phyloP scores from a whole-genome alignment of 2,113 vertebrate genomes.

The Orcinus orca region DNA sequence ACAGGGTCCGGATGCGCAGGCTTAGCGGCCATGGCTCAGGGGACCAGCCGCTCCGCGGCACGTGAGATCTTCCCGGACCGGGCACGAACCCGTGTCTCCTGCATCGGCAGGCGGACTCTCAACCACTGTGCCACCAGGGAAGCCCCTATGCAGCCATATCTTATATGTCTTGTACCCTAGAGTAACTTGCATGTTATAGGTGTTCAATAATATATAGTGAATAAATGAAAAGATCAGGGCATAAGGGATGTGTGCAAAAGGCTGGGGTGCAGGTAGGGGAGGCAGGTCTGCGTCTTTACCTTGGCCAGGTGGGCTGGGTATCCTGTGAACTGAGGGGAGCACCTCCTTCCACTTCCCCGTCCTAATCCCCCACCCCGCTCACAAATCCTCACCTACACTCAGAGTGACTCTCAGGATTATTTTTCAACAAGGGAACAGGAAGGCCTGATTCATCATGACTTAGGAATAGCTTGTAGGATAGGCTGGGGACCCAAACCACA shows the following conservation, averaged over 20 bases:
- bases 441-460: not conserved
- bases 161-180: not conserved
- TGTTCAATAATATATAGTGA: not conserved
- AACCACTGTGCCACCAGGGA: too few relatives aligned
- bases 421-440: not conserved
- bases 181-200: not conserved
- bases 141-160: not conserved
- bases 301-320: not conserved
- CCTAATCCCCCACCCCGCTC: not conserved
- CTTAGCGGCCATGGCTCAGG: too few relatives aligned
- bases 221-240: not conserved
- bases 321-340: not conserved
- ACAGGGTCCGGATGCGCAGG: too few relatives aligned
- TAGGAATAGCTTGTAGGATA: not conserved
- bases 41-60: too few relatives aligned
- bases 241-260: not conserved
- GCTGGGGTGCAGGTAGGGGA: not conserved
- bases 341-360: not conserved
- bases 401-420: not conserved
- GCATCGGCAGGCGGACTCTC: too few relatives aligned
- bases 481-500: not conserved
- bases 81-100: too few relatives aligned
- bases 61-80: rapidly evolving
- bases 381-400: too few relatives aligned
- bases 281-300: not conserved